Percentiles rank a stretch among this genome's conserved stretches.
Conservation (phyloP, 2,888 invertebrate genomes). For the Nephrotoma flavescens region DNA sequence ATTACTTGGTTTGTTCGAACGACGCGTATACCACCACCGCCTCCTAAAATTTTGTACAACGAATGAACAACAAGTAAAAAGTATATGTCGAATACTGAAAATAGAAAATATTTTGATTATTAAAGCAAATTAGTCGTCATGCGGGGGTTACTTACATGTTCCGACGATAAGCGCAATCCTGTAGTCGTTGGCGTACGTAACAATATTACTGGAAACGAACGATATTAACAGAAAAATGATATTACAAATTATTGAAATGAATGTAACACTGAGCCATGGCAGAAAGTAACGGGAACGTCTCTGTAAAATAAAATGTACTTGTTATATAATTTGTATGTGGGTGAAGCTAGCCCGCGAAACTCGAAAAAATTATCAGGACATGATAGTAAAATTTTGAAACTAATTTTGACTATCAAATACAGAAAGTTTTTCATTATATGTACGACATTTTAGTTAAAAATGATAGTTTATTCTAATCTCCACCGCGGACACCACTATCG, state of each 20-base stretch:
- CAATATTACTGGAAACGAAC: not conserved
- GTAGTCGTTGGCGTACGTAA: not conserved
- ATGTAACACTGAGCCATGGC: not conserved
- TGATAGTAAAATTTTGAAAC: no score
- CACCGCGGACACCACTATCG: no score
- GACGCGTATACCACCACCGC: not conserved
- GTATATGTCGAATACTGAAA: not conserved
- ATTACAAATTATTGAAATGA: not conserved
- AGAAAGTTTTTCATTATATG: no score
- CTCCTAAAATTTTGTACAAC: not conserved
- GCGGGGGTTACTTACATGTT: not conserved
- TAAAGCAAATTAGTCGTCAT: not conserved
- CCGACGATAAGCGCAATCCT: not conserved
- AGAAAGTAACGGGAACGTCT: not conserved
- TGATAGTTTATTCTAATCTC: no score
- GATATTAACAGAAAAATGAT: not conserved
- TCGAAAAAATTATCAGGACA: not conserved
- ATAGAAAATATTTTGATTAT: not conserved
- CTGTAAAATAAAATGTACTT: not conserved
- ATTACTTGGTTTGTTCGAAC: not conserved
- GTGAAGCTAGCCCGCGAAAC: no score
- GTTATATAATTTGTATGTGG: no score
- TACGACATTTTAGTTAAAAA: no score
- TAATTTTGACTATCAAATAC: no score
- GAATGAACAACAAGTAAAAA: not conserved